phyloP scores from a whole-genome alignment of 1,140 invertebrate genomes.

The Pogonognathellus flavescens region DNA sequence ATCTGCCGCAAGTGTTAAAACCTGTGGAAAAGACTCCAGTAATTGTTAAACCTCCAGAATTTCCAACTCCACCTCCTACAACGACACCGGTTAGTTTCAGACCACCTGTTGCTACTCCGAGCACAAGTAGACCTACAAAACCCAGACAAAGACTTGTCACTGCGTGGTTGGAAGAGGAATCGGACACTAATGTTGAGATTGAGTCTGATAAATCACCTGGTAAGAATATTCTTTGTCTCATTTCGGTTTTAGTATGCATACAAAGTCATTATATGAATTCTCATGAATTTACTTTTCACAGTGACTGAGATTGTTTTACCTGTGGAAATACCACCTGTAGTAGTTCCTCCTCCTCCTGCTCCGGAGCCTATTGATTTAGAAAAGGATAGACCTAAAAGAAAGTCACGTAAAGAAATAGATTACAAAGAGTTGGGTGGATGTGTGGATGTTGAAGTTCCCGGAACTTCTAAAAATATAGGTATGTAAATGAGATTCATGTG shows the following conservation, averaged over 20 bases:
- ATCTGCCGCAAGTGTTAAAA: not conserved
- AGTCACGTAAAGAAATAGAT: conserved; percentile 34
- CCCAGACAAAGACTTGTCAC: conserved; percentile 33
- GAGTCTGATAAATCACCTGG: conserved; percentile 36
- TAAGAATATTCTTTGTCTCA: not conserved
- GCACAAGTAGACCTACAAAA: conserved; percentile 9
- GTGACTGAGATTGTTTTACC: conserved; percentile 7
- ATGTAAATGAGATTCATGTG: not conserved
- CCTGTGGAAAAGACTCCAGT: conserved; percentile 26
- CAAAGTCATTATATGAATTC: not conserved
- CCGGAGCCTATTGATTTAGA: conserved; percentile 17
- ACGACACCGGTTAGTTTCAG: not conserved
- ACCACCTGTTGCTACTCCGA: conserved; percentile 36
- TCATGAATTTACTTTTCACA: conserved; percentile 35
- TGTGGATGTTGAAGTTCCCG: conserved; percentile 3
- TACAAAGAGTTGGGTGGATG: conserved; percentile 7
- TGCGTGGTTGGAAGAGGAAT: conserved; percentile 39
- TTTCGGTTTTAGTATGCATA: not conserved
- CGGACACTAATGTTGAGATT: conserved; percentile 28
- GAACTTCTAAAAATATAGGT: conserved; percentile 42
- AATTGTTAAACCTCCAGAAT: conserved; percentile 19
- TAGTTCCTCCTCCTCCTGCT: not conserved
- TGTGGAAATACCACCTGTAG: not conserved
- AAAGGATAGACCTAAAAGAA: conserved; percentile 31
- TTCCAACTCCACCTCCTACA: not conserved